Evolutionary conservation across 2,888 invertebrate species (phyloP).

Genomic region (Andricus curvator): DNA sequence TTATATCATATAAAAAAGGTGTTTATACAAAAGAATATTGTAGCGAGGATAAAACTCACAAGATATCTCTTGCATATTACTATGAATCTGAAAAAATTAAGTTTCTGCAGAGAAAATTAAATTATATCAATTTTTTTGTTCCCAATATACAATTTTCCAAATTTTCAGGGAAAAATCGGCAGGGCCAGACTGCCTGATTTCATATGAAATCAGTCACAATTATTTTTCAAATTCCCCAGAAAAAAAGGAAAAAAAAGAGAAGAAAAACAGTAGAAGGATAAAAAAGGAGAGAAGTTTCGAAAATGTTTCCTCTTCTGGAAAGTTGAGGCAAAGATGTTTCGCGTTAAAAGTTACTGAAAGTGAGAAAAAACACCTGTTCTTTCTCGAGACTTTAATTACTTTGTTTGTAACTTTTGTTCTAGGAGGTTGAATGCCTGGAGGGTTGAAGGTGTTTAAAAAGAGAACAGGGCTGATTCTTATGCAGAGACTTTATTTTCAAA

Average conservation of each 20-base stretch:
- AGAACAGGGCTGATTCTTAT: neutral
- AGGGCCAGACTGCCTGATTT: too few relatives aligned
- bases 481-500: constrained; percentile 20
- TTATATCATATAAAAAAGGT: too few relatives aligned
- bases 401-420: constrained; percentile 31
- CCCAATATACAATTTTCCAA: too few relatives aligned
- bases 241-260: neutral
- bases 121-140: too few relatives aligned
- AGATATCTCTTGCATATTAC: too few relatives aligned
- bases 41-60: too few relatives aligned
- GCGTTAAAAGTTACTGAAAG: neutral
- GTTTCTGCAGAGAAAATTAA: too few relatives aligned
- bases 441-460: neutral
- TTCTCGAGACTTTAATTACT: constrained; percentile 25
- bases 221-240: neutral
- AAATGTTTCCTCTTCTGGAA: neutral
- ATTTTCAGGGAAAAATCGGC: too few relatives aligned
- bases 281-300: neutral
- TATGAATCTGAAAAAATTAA: too few relatives aligned
- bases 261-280: neutral
- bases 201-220: neutral
- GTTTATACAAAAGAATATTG: too few relatives aligned
- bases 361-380: constrained; percentile 29
- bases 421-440: neutral
- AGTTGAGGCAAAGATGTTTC: constrained; percentile 13